phyloP scores from a whole-genome alignment of 2,113 vertebrate genomes.

The Silurus meridionalis region DNA sequence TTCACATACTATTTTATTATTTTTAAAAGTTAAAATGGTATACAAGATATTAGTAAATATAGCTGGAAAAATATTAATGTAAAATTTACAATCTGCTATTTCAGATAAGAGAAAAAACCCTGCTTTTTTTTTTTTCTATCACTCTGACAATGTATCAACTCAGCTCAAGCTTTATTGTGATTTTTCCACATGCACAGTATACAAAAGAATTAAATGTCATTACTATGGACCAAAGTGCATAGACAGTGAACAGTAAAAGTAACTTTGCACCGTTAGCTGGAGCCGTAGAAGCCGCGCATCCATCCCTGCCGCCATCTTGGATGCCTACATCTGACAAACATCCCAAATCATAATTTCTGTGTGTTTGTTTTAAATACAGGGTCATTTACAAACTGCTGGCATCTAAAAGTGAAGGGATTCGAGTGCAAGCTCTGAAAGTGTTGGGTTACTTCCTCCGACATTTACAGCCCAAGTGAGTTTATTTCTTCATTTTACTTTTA shows the following conservation, averaged over 20 bases:
- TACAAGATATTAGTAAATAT: neutral
- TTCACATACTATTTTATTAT: too few relatives aligned
- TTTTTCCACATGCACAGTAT: too few relatives aligned
- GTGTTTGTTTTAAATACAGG: slow-evolving; percentile 64
- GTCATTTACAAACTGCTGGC: slow-evolving; percentile 95
- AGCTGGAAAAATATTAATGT: neutral
- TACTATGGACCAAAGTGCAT: too few relatives aligned
- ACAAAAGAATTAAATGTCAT: too few relatives aligned
- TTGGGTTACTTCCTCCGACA: slow-evolving; percentile 96
- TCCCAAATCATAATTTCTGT: neutral
- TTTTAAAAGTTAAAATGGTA: too few relatives aligned
- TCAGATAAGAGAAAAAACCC: neutral
- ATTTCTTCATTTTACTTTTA: neutral
- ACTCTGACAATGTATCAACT: too few relatives aligned
- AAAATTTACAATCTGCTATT: neutral
- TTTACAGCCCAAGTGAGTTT: slow-evolving; percentile 87
- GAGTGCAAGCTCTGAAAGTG: slow-evolving; percentile 94
- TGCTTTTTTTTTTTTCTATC: neutral
- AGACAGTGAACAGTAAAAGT: too few relatives aligned
- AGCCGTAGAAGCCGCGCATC: too few relatives aligned
- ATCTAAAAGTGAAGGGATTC: slow-evolving; percentile 91
- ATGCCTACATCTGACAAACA: too few relatives aligned
- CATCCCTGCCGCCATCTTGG: too few relatives aligned
- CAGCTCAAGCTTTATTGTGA: too few relatives aligned
- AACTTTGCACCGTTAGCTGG: too few relatives aligned